Base-by-base conservation (phyloP, 2,797 vertebrate species). In the Pangasius macronema region DNA sequence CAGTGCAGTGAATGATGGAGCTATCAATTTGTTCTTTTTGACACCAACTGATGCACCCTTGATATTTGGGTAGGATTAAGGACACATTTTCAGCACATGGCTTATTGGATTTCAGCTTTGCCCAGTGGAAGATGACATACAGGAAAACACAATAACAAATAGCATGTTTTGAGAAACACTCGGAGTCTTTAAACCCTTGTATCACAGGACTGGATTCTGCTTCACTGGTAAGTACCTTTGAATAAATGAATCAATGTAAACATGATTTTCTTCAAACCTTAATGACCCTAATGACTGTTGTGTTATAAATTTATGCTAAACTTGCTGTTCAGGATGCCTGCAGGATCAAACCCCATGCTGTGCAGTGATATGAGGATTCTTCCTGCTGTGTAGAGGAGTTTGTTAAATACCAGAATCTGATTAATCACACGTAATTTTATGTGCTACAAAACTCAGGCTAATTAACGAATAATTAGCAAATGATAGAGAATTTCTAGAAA, bases 401-500 rank as follows among this genome's bases (percentile, higher is more conserved):
- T 92, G 93, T 93, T 92, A 92, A 93, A 93, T 86, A 90, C 92
- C 91, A 88, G 82, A 90, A 93, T 92, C 89, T 84, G 89, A 93
- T 93, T 90, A 92, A 94, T 95, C 91, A 85, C 91, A 93, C 82
- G 80, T 92, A 91, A 94, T 92, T 84, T 91, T 90, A 93, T 88
- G 90, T 89, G 85, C 91, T 88, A 85, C 91, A 92, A 92, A 93
- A 86, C 88, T 92, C 90, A 85, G 33, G 79, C 93, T 94, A 95
- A 95, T 95, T 94, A 95, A 92, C 87, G 2, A 88, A 92, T 92
- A 92, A 95, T 95, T 95, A 94, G 93, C 90, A 87, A 93, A 93
- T 91, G 92, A 94, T 93, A 89, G 89, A 90, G 91, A 94, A 95
- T 94, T 92, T 93, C 92, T 92, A 76, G 90, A 92, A 95, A 93